Evolutionary conservation across 2,888 invertebrate genomes (phyloP), one percentile per base, ranked within the genome.

Genomic region (Limnephilus lunatus): DNA sequence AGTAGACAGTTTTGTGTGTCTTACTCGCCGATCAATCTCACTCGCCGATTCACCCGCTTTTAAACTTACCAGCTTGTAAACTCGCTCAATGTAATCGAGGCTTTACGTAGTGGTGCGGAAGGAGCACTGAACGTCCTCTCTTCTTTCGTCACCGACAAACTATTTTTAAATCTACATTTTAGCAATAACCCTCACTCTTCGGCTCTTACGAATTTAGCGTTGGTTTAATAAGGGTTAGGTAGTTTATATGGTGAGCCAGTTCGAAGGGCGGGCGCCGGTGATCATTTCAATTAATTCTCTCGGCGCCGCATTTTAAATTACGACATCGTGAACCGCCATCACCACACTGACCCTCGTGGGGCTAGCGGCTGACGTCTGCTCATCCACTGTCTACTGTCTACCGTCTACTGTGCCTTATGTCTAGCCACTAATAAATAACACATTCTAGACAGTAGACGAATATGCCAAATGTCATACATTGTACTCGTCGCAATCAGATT

Each of bases 281-380:
- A 83, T 83, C 7, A 39, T 35, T 35, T 35, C 83, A 83, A 83
- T 83, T 83, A 35, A 35, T 83, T 25, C 25, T 32, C 35, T 83
- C 35, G 83, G 83, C 83, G 83, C 83, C 83, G 39, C 83, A 83
- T 83, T 35, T 35, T 83, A 83, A 83, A 83, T 83, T 39, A 83
- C 35, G 35, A 32, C 83, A 68, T 68, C 68, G 68, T 35, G 32
- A 32, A 83, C 83, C 35, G 83, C 35, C 25, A 32, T 39, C 83
- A 35, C 35, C 35, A 25, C 19, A 25, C 35, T 83, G 39, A 83
- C 83, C 83, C 83, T 35, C 7, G 83, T 25, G 39, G 35, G 19
- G 68, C 83, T 35, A 35, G 83, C 19, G 68, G 5, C 68, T 68
- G 25, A 68, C 19, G 53, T 53, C 53, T 53, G 19, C 53, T 15